phyloP scores from a whole-genome alignment of 2,797 vertebrate genomes.

The Otolemur crassicaudatus region DNA sequence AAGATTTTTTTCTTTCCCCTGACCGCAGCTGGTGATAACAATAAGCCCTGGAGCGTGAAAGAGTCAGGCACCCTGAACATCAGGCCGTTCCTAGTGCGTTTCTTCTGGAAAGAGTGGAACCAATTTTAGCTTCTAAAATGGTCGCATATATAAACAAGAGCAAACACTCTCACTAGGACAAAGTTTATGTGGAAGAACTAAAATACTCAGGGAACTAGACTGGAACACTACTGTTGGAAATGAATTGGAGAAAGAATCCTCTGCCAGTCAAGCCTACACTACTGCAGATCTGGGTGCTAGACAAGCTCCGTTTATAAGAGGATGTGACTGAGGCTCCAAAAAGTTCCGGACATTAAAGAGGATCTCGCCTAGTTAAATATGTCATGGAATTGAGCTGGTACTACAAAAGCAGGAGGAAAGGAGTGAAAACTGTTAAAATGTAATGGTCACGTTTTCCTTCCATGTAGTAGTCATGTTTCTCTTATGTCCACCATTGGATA shows the following conservation, averaged over 20 bases:
- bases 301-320: background rate
- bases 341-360: slow-evolving; percentile 16
- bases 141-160: background rate
- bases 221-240: background rate
- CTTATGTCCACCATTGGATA: background rate
- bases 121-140: background rate
- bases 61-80: background rate
- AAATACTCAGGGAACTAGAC: background rate
- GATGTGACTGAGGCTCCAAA: background rate
- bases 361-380: slow-evolving; percentile 17
- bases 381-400: background rate
- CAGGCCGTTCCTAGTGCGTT: background rate
- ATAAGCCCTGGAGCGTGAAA: slow-evolving; percentile 71
- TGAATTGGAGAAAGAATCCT: background rate
- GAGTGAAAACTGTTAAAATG: background rate
- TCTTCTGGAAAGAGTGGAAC: background rate
- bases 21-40: slow-evolving; percentile 80
- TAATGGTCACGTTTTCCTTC: background rate
- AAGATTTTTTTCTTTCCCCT: slow-evolving; percentile 51
- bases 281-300: background rate
- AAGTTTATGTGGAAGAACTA: background rate
- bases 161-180: background rate
- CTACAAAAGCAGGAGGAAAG: background rate
- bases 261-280: background rate
- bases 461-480: background rate